Evolutionary conservation across 2,113 vertebrate species (phyloP).

Genomic region (Prionailurus bengalensis): DNA sequence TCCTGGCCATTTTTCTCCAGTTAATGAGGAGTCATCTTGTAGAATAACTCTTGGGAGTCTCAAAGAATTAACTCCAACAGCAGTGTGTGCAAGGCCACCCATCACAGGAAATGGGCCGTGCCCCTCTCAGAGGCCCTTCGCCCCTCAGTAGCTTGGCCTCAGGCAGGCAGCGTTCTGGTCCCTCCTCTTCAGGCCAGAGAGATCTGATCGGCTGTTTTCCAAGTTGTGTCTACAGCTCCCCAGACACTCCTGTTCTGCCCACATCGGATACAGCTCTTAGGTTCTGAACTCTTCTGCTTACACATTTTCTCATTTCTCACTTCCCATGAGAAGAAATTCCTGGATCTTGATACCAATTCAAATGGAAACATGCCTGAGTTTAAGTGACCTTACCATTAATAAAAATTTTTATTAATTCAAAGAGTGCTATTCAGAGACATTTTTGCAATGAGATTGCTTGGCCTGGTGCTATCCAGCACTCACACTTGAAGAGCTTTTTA

Average conservation of each 20-base stretch:
- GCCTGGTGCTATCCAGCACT: neutral
- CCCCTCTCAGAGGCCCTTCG: neutral
- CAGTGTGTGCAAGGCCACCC: neutral
- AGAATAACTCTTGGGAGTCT: neutral
- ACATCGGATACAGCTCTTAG: neutral
- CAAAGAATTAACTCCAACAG: neutral
- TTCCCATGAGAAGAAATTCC: neutral
- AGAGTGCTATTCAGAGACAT: neutral
- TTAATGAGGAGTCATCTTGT: neutral
- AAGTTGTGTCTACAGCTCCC: neutral
- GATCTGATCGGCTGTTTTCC: neutral
- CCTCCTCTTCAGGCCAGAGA: neutral
- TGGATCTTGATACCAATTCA: neutral
- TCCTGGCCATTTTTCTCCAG: neutral
- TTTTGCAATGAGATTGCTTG: neutral
- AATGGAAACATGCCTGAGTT: neutral
- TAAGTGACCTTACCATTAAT: neutral
- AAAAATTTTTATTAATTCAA: conserved; percentile 15
- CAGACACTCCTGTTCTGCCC: neutral
- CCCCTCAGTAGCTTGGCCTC: neutral
- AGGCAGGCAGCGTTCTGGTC: neutral
- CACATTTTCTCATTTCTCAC: neutral
- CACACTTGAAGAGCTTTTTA: neutral
- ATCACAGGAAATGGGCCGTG: neutral
- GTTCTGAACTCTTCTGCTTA: neutral